Conservation (phyloP, 2,113 vertebrate genomes). For the Gymnarchus niloticus region DNA sequence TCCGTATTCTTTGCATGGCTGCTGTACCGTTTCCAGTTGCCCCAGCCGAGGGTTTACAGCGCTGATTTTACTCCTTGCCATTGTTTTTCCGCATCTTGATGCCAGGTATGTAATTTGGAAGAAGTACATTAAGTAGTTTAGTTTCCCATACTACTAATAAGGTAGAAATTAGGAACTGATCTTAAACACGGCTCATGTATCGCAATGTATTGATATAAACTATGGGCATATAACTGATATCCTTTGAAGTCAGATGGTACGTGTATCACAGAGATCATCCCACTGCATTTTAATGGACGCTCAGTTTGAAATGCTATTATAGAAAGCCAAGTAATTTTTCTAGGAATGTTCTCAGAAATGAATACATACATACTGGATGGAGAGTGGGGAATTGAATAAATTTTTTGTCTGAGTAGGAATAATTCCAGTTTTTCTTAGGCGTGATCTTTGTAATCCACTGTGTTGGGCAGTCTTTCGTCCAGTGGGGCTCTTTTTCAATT, state of each 20-base stretch:
- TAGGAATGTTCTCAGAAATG: not conserved
- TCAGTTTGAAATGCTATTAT: not conserved
- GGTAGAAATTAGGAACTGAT: not conserved
- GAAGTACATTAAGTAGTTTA: not conserved
- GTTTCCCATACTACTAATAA: not conserved
- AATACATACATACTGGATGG: not conserved
- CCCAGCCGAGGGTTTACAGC: not conserved
- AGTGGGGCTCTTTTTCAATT: not conserved
- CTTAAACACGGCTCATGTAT: not conserved
- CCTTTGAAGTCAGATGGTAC: too few relatives aligned
- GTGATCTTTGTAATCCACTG: too few relatives aligned
- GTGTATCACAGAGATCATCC: not conserved
- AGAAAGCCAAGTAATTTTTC: too few relatives aligned
- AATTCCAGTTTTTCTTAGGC: not conserved
- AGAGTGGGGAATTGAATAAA: not conserved
- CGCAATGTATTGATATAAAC: not conserved
- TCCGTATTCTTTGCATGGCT: not conserved
- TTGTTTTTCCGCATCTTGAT: slow-evolving; percentile 12
- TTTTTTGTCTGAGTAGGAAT: not conserved
- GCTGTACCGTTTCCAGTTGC: not conserved
- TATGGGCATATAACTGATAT: not conserved
- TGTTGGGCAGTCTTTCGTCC: not conserved
- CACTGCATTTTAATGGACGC: not conserved
- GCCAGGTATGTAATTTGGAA: slow-evolving; percentile 26
- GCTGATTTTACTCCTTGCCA: slow-evolving; percentile 19